Base-by-base conservation (phyloP, 2,888 invertebrate species). In the Athalia circularis region DNA sequence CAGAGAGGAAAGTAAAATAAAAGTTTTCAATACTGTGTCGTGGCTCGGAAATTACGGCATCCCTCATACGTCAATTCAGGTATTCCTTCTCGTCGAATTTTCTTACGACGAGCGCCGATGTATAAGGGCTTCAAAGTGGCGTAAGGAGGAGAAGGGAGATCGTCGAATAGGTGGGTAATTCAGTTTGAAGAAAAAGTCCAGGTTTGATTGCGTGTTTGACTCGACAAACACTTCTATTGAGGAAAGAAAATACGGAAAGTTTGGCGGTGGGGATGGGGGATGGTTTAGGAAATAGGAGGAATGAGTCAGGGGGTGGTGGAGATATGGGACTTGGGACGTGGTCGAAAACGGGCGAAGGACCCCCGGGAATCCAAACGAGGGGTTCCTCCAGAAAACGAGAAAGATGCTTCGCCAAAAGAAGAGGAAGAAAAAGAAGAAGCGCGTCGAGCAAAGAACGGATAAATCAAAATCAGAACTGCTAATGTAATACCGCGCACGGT, bases 181-280 rank as follows among this genome's bases (percentile, higher is more conserved):
- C 84, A 85, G 84, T 85, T 85, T 81, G 79, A 77, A 83, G 82
- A 85, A 84, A 85, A 85, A 85, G 82, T 83, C 84, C 81, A 84
- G 84, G 83, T 85, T 85, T 84, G 85, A 85, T 85, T 85, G 85
- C 85, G 80, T 82, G 82, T 80, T 80, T 82, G 81, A 80, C 82
- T 85, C 84, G 83, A 84, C 82, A 83, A 85, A 84, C 84, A 83
- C 79, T 81, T 68, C 77, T 77, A 72, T 48, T 74, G 67, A 43
- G 70, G 76, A 79, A 79, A 78, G 79, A 62, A 70, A 65, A 80
- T 79, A 74, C 65, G 61, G 47, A 67, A 50, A 64, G 74, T 57
- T 57, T 29, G 29, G 54, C 8, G 59, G 43, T 61, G 67, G 72
- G 29, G 62, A 45, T 57, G 57, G 67, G 68, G 50, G 54, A 57